A percentile compares a stretch with the other conserved stretches of the same genome.
phyloP scores from a whole-genome alignment of 2,888 invertebrate genomes.

The Lottia gigantea region DNA sequence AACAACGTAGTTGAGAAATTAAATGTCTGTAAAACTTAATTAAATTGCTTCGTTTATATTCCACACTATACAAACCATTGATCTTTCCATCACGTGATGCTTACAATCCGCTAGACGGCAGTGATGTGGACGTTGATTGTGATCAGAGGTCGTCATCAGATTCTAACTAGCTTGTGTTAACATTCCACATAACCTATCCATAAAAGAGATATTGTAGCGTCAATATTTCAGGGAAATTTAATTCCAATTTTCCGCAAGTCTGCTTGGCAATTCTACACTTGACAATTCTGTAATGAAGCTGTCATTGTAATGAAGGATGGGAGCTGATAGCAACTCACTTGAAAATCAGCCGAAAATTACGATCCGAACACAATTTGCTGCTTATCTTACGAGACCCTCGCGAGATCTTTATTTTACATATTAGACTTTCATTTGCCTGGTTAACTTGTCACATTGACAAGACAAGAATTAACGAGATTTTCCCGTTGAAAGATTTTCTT shows the following conservation, averaged over 20 bases:
- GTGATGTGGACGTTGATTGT: conserved; percentile 6
- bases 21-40: conserved; percentile 7
- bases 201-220: conserved; percentile 21
- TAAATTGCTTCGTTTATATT: conserved; percentile 5
- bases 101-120: neutral
- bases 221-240: conserved; percentile 42
- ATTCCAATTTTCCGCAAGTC: conserved; percentile 43
- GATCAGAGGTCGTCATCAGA: conserved; percentile 8
- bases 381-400: conserved; percentile 6
- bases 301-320: conserved; percentile 29
- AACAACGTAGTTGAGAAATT: conserved; percentile 10
- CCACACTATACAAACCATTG: neutral
- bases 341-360: conserved; percentile 10
- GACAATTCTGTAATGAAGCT: conserved; percentile 41
- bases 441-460: conserved; percentile 8
- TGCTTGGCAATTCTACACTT: conserved; percentile 38
- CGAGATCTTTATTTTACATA: conserved; percentile 11
- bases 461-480: conserved; percentile 10
- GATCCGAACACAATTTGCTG: conserved; percentile 9
- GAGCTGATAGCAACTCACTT: neutral
- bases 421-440: conserved; percentile 7
- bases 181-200: neutral
- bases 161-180: neutral
- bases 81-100: conserved; percentile 5
- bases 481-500: conserved; percentile 8